Conservation (phyloP, 2,888 invertebrate species). For the Athrips mouffetella region DNA sequence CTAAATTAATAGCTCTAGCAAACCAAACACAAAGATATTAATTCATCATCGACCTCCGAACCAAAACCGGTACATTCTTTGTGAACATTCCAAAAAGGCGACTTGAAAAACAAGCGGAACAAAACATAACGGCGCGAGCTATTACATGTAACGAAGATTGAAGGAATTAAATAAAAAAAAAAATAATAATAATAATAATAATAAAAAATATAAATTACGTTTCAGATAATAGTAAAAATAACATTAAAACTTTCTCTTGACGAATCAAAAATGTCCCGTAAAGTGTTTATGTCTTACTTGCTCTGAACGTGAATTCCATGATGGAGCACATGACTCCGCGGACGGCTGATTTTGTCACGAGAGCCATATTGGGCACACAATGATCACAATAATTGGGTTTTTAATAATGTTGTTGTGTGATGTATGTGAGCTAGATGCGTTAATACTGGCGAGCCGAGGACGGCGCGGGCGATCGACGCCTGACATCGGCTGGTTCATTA, state of each 20-base stretch:
- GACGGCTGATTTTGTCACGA: slow-evolving; percentile 65
- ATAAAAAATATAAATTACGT: no score
- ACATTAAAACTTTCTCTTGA: slow-evolving; percentile 31
- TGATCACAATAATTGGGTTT: not conserved
- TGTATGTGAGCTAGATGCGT: slow-evolving; percentile 45
- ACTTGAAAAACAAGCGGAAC: slow-evolving; percentile 22
- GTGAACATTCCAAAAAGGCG: slow-evolving; percentile 22
- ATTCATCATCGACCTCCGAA: slow-evolving; percentile 24
- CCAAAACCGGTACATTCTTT: slow-evolving; percentile 20
- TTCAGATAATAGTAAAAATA: slow-evolving; percentile 27
- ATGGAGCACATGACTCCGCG: slow-evolving; percentile 73
- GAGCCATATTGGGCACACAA: slow-evolving; percentile 20
- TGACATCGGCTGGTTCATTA: slow-evolving; percentile 61
- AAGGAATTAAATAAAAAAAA: slow-evolving; percentile 30
- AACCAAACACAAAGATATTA: slow-evolving; percentile 20
- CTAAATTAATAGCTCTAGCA: slow-evolving; percentile 14
- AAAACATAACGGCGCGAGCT: slow-evolving; percentile 28
- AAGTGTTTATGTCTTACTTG: slow-evolving; percentile 55
- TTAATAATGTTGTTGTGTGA: not conserved
- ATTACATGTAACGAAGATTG: slow-evolving; percentile 22
- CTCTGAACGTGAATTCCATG: slow-evolving; percentile 75
- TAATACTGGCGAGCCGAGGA: slow-evolving; percentile 45
- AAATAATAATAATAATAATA: no score
- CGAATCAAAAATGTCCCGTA: slow-evolving; percentile 17
- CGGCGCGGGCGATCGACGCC: slow-evolving; percentile 42